Conservation (phyloP, 2,113 vertebrate genomes). For the Fregata magnificens region DNA sequence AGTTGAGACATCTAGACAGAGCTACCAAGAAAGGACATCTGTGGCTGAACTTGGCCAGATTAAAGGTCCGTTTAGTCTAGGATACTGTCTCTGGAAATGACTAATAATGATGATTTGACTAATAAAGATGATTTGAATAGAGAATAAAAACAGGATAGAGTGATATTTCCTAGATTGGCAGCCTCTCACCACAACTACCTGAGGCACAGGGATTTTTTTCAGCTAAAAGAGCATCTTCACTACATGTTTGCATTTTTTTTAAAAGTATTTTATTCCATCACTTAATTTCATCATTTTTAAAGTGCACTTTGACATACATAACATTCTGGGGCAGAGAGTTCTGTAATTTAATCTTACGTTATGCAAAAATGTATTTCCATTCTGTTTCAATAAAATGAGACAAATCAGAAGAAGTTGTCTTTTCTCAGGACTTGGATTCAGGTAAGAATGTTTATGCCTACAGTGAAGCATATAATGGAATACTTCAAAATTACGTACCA, state of each 20-base stretch:
- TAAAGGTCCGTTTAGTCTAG: not conserved
- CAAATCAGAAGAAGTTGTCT: not conserved
- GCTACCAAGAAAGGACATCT: not conserved
- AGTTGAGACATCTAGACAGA: not conserved
- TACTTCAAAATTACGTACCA: not conserved
- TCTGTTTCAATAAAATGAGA: not conserved
- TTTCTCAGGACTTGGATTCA: not conserved
- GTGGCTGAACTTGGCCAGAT: not conserved
- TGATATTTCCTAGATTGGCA: not conserved
- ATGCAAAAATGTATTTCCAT: not conserved
- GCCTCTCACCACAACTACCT: not conserved
- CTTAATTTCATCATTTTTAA: not conserved
- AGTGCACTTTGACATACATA: not conserved
- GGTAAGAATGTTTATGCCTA: not conserved
- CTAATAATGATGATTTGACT: not conserved
- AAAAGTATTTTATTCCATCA: not conserved
- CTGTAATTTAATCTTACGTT: not conserved
- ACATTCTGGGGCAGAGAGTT: not conserved
- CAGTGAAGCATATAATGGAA: not conserved
- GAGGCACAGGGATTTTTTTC: not conserved
- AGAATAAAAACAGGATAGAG: not conserved
- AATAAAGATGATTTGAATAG: not conserved
- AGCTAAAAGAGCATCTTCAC: not conserved
- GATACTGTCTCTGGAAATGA: not conserved
- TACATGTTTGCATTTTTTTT: not conserved